Evolutionary conservation across 2,888 invertebrate species (phyloP).

Genomic region (Drosophila antonietae): DNA sequence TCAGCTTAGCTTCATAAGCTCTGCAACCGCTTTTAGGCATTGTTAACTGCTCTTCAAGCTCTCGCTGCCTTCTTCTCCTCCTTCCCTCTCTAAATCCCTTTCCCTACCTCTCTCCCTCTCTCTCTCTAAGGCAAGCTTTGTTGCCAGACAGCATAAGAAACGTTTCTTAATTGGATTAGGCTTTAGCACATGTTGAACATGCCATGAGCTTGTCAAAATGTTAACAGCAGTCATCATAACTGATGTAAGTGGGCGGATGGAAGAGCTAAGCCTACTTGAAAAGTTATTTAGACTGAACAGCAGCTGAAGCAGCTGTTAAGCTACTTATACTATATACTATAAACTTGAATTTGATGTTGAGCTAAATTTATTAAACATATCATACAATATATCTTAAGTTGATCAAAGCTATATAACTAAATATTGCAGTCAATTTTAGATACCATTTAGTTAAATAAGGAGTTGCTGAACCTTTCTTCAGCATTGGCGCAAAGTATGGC

Average conservation of each 20-base stretch:
- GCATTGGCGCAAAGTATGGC: neutral
- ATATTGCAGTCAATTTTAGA: neutral
- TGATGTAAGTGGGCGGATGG: conserved; percentile 10
- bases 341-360: neutral
- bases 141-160: conserved; percentile 15
- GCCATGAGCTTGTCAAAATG: conserved; percentile 27
- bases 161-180: conserved; percentile 62
- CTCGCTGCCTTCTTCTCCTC: too few relatives aligned
- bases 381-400: neutral
- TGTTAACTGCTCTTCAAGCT: conserved; percentile 27
- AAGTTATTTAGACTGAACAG: neutral
- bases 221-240: conserved; percentile 10
- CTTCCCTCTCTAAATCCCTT: neutral
- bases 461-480: neutral
- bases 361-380: neutral
- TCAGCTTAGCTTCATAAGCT: conserved; percentile 44
- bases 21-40: conserved; percentile 29
- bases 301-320: neutral
- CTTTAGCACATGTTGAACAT: conserved; percentile 35
- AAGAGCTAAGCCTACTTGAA: neutral
- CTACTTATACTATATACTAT: too few relatives aligned
- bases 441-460: neutral
- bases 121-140: conserved; percentile 7
- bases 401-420: neutral
- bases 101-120: neutral